These are phyloP conservation scores for Poeciliopsis gracilis DNA, from an alignment of 2,797 vertebrate species.

Conservation along the genomic window DNA sequence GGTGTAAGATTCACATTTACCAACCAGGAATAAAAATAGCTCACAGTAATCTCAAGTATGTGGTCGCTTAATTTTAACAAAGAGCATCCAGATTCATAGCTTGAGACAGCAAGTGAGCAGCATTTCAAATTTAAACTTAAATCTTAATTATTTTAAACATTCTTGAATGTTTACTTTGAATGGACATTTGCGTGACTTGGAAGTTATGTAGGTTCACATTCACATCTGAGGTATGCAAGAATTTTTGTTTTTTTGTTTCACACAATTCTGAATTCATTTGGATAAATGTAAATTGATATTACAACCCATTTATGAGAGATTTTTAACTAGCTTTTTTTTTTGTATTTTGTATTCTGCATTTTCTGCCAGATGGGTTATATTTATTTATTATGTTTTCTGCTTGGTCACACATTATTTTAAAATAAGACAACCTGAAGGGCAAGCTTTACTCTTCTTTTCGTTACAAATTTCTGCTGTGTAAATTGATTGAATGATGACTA, in stretches of 20 bases:
- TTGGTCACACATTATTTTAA: conserved; percentile 40
- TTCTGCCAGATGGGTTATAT: conserved; percentile 7
- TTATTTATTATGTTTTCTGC: conserved; percentile 5
- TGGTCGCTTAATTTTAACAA: not conserved
- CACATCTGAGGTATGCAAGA: not conserved
- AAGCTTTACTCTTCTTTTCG: conserved; percentile 49
- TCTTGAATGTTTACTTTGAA: not conserved
- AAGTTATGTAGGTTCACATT: not conserved
- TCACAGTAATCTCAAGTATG: not conserved
- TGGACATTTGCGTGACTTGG: not conserved
- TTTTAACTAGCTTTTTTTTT: not conserved
- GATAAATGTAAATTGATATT: not conserved
- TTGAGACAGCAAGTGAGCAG: not conserved
- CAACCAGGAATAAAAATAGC: not conserved
- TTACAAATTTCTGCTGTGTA: conserved; percentile 38
- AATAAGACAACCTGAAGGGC: conserved; percentile 41
- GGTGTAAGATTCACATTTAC: not conserved
- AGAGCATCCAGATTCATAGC: not conserved
- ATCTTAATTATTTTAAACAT: not conserved
- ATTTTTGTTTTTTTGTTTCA: not conserved
- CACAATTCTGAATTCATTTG: not conserved
- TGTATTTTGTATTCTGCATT: no score
- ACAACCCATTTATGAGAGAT: no score
- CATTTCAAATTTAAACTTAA: not conserved
- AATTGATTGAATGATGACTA: conserved; percentile 62